phyloP scores from a whole-genome alignment of 2,888 invertebrate genomes.

The Augiades crinisus region DNA sequence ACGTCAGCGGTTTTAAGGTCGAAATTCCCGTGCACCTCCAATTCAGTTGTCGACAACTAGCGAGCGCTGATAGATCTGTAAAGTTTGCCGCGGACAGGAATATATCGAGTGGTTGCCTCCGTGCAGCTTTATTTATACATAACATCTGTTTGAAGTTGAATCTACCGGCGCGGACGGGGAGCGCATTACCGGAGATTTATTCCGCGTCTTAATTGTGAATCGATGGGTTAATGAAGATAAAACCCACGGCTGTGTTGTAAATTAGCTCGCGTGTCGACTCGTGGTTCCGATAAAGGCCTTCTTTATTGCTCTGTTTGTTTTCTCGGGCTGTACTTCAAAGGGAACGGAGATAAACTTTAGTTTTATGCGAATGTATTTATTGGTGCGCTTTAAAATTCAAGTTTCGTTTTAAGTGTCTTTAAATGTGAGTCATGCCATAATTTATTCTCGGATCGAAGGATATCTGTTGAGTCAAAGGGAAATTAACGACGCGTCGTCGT shows the following conservation, averaged over 20 bases:
- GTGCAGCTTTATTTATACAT: conserved; percentile 81
- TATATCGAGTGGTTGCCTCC: conserved; percentile 81
- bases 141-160: conserved; percentile 81
- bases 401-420: conserved; percentile 38
- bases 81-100: conserved; percentile 80
- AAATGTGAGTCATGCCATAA: conserved; percentile 35
- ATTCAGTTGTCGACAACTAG: conserved; percentile 55
- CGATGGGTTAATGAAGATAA: conserved; percentile 82
- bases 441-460: conserved; percentile 41
- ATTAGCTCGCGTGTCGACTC: conserved; percentile 82
- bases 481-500: conserved; percentile 61
- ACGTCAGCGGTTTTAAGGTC: conserved; percentile 45
- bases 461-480: conserved; percentile 56
- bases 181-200: conserved; percentile 80
- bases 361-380: conserved; percentile 76
- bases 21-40: conserved; percentile 44
- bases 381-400: conserved; percentile 49
- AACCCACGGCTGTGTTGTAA: conserved; percentile 80
- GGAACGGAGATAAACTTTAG: conserved; percentile 73
- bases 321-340: conserved; percentile 78
- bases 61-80: conserved; percentile 75
- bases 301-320: conserved; percentile 81
- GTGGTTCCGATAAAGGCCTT: conserved; percentile 78
- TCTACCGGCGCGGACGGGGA: conserved; percentile 78
- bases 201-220: conserved; percentile 81